Evolutionary conservation across 1,140 invertebrate species (phyloP), one percentile per base, ranked within the genome.

Genomic region (Centruroides vittatus): DNA sequence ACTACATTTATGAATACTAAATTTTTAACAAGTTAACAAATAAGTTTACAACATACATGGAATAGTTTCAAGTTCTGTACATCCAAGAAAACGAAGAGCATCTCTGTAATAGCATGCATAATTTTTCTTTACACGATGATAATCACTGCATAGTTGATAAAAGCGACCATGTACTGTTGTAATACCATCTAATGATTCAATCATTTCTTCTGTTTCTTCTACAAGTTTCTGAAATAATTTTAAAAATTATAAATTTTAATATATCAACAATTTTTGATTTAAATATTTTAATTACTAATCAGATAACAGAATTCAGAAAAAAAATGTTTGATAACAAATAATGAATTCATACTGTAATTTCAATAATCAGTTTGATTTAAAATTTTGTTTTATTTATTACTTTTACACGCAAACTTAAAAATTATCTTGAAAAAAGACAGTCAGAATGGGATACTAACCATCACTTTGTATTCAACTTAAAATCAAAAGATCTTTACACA

Each of bases 61-160:
- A 52, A 80, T 73, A 12, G 82, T 83, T 46, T 83, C 81, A 4
- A 94, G 77, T 34, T 89, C 81, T 52, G 88, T 89, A 73, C 94
- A 98, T 47, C 95, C 96, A 59, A 99, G 79, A 74, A 94, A 97
- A 71, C 93, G 84, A 7, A 99, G 77, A 46, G 95, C 91, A 64
- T 93, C 89, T 59, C 89, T 83, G 76, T 99, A 99, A 77, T 98
- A 99, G 57, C 86, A 83, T 4, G 87, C 86, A 76, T 93, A 88
- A 72, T 92, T 88, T 13, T 88, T 89, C 73, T 89, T 84, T 55
- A 89, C 81, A 59, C 79, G 82, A 71, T 92, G 89, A 67, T 97
- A 90, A 65, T 94, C 85, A 50, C 92, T 93, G 4, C 93, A 91
- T 41, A 98, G 78, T 64, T 94, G 84, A 73, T 98, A 99, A 75